A percentile compares a stretch with the other conserved stretches of the same genome.
phyloP scores from a whole-genome alignment of 2,888 invertebrate species.

The Aphidoletes aphidimyza region DNA sequence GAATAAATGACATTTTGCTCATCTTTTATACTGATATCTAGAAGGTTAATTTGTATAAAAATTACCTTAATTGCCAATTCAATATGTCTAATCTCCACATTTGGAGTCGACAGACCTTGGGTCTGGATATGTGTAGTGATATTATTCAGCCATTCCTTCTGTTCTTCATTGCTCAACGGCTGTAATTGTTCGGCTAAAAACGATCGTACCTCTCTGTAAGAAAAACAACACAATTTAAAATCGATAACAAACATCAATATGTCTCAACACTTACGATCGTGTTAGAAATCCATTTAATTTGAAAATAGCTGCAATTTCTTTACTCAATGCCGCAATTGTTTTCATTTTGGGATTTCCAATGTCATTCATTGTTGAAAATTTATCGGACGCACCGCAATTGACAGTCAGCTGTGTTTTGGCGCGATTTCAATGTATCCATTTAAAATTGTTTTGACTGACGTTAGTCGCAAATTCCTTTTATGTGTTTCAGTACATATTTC shows the following conservation, averaged over 20 bases:
- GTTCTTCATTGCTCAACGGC: conserved; percentile 70
- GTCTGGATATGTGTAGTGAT: conserved; percentile 82
- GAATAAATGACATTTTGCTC: not conserved
- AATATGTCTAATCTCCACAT: conserved; percentile 78
- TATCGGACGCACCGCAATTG: not conserved
- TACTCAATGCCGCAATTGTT: not conserved
- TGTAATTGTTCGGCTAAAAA: conserved; percentile 78
- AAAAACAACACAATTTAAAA: conserved; percentile 55
- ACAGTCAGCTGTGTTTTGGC: conserved; percentile 50
- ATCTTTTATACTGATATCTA: not conserved
- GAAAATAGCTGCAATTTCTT: conserved; percentile 67
- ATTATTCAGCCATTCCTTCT: conserved; percentile 78
- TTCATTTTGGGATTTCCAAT: not conserved
- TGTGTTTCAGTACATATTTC: no score
- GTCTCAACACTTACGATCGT: conserved; percentile 66
- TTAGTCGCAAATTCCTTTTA: no score
- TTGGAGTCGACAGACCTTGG: conserved; percentile 77
- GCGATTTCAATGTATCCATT: not conserved
- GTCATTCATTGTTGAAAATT: not conserved
- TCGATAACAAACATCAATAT: conserved; percentile 54
- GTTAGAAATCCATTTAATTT: conserved; percentile 81
- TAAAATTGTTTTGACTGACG: not conserved
- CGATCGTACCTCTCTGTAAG: conserved; percentile 74
- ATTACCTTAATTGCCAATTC: conserved; percentile 77
- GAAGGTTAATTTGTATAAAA: not conserved